Evolutionary conservation across 2,113 vertebrate genomes (phyloP).

Genomic region (Callipepla californica): DNA sequence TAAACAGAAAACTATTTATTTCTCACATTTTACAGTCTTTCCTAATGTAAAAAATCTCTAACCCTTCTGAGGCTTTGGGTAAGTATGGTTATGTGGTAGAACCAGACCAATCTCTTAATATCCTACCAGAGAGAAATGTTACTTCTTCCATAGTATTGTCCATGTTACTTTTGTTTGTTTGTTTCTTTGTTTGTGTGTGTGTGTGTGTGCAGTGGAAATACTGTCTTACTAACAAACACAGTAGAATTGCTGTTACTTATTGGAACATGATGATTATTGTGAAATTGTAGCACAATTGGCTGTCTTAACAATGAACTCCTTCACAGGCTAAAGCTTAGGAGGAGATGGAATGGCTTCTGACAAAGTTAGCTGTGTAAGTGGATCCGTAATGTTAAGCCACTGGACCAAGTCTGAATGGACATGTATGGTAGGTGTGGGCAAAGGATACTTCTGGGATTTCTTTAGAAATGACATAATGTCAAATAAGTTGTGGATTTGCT

Average conservation of each 20-base stretch:
- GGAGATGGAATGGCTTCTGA: not conserved
- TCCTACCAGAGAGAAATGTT: not conserved
- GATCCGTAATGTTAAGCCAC: not conserved
- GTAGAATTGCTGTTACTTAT: not conserved
- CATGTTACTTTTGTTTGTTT: not conserved
- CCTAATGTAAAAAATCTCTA: not conserved
- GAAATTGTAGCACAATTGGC: not conserved
- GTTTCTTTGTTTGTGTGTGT: too few relatives aligned
- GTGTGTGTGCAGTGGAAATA: not conserved
- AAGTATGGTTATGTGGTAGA: not conserved
- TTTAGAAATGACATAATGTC: not conserved
- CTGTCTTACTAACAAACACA: not conserved
- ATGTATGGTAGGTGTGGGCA: not conserved
- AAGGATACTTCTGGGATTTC: not conserved
- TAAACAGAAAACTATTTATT: slow-evolving; percentile 40
- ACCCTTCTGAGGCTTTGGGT: not conserved
- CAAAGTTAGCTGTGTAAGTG: not conserved
- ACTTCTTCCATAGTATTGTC: not conserved
- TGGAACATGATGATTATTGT: not conserved
- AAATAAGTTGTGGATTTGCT: not conserved
- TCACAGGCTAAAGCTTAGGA: not conserved
- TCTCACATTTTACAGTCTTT: not conserved
- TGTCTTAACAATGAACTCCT: slow-evolving; percentile 1
- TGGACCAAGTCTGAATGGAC: not conserved
- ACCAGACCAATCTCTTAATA: not conserved